phyloP scores from a whole-genome alignment of 1,140 invertebrate species.

The Monochamus saltuarius region DNA sequence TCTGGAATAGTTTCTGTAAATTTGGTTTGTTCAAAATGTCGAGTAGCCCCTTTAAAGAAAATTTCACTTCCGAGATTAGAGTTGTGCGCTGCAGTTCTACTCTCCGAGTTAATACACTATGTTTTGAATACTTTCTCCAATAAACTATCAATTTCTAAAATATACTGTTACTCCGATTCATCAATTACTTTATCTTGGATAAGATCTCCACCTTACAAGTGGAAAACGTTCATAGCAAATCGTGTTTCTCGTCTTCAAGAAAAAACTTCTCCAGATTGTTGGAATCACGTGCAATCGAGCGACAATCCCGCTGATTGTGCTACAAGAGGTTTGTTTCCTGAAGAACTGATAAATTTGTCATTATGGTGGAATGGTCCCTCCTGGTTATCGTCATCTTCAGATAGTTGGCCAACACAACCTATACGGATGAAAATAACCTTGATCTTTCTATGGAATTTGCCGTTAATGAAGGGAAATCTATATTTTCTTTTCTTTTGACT shows the following conservation, averaged over 20 bases:
- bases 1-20: too few species aligned
- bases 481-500: background rate
- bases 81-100: too few species aligned
- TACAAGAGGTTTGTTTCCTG: constrained; percentile 41
- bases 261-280: constrained; percentile 24
- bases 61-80: too few species aligned
- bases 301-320: constrained; percentile 50
- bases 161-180: too few species aligned
- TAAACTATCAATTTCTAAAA: too few species aligned
- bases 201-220: constrained; percentile 15
- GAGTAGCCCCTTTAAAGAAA: too few species aligned
- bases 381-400: background rate
- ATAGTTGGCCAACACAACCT: background rate
- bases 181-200: constrained; percentile 15
- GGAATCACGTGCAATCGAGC: constrained; percentile 40
- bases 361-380: constrained; percentile 41
- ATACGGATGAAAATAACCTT: background rate
- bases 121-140: too few species aligned
- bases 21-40: too few species aligned
- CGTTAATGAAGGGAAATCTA: background rate
- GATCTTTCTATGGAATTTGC: too few species aligned
- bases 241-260: constrained; percentile 3
- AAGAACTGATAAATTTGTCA: constrained; percentile 16
- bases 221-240: constrained; percentile 13
- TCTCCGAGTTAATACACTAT: too few species aligned